Percentiles rank a stretch among this genome's conserved stretches.
Conservation (phyloP, 53 echinoderm and acorn worm species). For the Hippasteria phrygiana region DNA sequence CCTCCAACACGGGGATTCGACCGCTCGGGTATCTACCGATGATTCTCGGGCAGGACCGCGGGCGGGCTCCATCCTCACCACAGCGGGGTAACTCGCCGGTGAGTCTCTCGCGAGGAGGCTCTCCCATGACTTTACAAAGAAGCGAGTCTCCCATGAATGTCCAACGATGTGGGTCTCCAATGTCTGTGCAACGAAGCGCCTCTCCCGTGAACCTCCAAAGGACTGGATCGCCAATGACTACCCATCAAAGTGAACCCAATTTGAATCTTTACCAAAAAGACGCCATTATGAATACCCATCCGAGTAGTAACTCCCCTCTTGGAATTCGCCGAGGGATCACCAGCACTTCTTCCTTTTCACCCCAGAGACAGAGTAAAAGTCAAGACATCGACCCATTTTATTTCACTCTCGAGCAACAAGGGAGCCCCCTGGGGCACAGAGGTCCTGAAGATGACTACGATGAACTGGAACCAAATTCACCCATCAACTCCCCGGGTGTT, state of each 20-base stretch:
- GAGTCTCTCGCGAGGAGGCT: background rate
- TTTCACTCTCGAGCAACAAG: conserved; percentile 51
- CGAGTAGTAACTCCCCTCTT: conserved; percentile 36
- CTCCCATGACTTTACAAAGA: conserved; percentile 21
- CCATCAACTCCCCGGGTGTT: background rate
- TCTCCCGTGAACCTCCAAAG: background rate
- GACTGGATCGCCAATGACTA: conserved; percentile 4
- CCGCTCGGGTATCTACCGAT: conserved; percentile 29
- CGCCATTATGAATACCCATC: conserved; percentile 24
- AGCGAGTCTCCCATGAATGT: background rate
- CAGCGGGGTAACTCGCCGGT: background rate
- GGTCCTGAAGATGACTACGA: conserved; percentile 53
- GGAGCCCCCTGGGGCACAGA: background rate
- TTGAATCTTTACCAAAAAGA: background rate
- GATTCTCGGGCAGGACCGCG: background rate
- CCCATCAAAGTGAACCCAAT: conserved; percentile 6
- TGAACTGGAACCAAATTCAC: conserved; percentile 41
- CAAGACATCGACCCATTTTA: conserved; percentile 40
- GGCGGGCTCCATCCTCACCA: background rate
- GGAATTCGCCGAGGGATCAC: background rate
- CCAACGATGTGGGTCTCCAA: background rate
- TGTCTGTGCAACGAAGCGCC: conserved; percentile 27
- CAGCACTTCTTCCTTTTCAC: background rate
- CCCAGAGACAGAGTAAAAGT: background rate
- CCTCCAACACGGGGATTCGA: conserved; percentile 2